These are phyloP conservation scores for Hydrochoerus hydrochaeris DNA, from an alignment of 2,113 vertebrate species.

Conservation along the genomic window DNA sequence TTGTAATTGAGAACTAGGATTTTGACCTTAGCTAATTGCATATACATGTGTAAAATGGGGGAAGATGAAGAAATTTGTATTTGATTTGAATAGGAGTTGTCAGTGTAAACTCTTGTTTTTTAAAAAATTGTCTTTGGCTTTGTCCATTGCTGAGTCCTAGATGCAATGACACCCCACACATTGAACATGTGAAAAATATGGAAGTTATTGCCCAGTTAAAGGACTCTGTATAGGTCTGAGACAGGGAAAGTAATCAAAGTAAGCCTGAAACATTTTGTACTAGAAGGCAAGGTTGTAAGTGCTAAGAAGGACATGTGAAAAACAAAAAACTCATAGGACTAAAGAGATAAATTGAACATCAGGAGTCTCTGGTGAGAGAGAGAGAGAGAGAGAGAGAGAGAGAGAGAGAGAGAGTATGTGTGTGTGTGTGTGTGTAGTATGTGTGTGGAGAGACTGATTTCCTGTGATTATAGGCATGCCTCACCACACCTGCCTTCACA, in stretches of 20 bases:
- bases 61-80: neutral
- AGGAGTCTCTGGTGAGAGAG: neutral
- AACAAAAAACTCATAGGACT: neutral
- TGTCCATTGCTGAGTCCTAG: neutral
- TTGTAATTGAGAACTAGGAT: neutral
- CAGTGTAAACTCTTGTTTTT: neutral
- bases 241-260: slow-evolving; percentile 4
- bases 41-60: neutral
- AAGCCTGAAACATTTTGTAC: neutral
- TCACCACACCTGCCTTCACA: neutral
- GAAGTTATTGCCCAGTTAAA: neutral
- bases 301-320: neutral
- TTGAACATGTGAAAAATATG: neutral
- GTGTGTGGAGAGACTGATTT: neutral
- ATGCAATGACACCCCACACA: neutral
- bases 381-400: no score
- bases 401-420: neutral
- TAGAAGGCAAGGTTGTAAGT: neutral
- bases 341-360: neutral
- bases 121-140: neutral
- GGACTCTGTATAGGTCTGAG: neutral
- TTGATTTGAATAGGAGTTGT: slow-evolving; percentile 9
- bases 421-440: neutral
- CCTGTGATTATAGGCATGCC: neutral
- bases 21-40: neutral